Base-by-base conservation (phyloP, 35 echinoderm and acorn worm genomes). In the Ophioderma brevispina region DNA sequence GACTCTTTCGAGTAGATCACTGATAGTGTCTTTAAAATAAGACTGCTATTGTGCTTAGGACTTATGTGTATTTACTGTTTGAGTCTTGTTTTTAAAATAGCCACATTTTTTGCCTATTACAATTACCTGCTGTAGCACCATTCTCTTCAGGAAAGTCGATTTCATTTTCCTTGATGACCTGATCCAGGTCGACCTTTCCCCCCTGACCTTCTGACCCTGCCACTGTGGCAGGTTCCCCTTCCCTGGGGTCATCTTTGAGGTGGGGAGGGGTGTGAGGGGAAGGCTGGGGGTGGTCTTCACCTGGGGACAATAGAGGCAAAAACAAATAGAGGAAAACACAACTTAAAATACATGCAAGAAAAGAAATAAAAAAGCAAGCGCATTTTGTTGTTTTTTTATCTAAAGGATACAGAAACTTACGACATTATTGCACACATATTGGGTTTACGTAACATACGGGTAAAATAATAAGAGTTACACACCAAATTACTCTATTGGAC, bases 61-160 rank as follows among this genome's bases (percentile, higher is more conserved):
- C n/a, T n/a, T n/a, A n/a, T n/a, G n/a, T n/a, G n/a, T n/a, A n/a
- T n/a, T n/a, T n/a, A n/a, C n/a, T n/a, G n/a, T n/a, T n/a, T n/a
- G n/a, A n/a, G n/a, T n/a, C n/a, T n/a, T n/a, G n/a, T n/a, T n/a
- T n/a, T n/a, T n/a, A n/a, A n/a, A n/a, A n/a, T n/a, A n/a, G n/a
- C n/a, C n/a, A n/a, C n/a, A n/a, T n/a, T n/a, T n/a, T n/a, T n/a
- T n/a, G n/a, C n/a, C 41, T 39, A 41, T 5, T 77, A 8, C 76
- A 0, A 32, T 86, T 49, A 84, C 81, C 81, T 46, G 81, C 63
- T 33, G 83, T 87, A 78, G 64, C 85, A 87, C 70, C 77, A 80
- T 98, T 98, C 17, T 94, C 96, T 33, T 98, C 96, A 35, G 96
- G 96, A 43, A 98, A 94, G 55, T 88, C 91, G 41, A 94, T 98